Percentiles rank a stretch among this genome's conserved stretches.
Conservation (phyloP, 1,140 invertebrate species). For the Kradibia gibbosae region DNA sequence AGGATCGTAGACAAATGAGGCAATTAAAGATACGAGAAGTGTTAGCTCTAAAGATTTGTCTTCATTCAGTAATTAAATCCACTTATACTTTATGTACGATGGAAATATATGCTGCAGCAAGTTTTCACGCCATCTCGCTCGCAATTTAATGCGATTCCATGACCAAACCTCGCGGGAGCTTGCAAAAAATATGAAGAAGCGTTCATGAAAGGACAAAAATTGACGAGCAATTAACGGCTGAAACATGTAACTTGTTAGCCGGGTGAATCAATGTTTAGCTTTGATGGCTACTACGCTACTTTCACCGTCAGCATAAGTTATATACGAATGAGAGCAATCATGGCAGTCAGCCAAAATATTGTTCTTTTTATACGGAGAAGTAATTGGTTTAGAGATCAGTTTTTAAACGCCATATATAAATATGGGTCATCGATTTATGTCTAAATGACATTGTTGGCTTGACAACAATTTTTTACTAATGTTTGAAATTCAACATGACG, state of each 20-base stretch:
- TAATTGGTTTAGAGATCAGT: background rate
- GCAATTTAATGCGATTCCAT: background rate
- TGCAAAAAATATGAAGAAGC: slow-evolving; percentile 18
- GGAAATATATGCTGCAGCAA: background rate
- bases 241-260: background rate
- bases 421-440: background rate
- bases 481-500: background rate
- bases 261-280: background rate
- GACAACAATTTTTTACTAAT: slow-evolving; percentile 4
- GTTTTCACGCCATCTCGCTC: background rate
- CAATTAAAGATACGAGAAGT: background rate
- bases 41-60: background rate
- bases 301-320: background rate
- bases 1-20: background rate
- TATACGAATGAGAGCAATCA: background rate
- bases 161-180: background rate
- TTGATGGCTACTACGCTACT: slow-evolving; percentile 15
- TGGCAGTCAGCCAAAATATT: slow-evolving; percentile 22
- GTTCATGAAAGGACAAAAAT: slow-evolving; percentile 11
- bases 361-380: background rate
- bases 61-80: background rate
- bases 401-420: background rate
- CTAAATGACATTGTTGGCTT: slow-evolving; percentile 20
- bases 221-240: slow-evolving; percentile 34
- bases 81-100: background rate